phyloP scores from a whole-genome alignment of 2,797 vertebrate species.

The Tokudaia tokunoshimensis region DNA sequence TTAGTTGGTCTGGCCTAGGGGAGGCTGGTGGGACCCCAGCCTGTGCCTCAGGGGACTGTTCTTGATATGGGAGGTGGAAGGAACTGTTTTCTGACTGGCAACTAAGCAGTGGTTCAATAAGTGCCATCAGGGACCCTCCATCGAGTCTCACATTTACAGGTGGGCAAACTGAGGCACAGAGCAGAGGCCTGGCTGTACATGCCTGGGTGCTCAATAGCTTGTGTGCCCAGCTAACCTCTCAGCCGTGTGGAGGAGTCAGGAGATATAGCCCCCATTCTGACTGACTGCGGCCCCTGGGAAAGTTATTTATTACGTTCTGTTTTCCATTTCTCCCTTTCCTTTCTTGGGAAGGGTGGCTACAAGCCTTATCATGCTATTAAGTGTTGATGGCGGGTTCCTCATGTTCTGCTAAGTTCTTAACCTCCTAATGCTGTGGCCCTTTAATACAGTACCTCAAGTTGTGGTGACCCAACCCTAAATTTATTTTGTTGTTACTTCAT shows the following conservation, averaged over 20 bases:
- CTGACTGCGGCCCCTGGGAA: neutral
- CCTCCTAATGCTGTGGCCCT: too few species aligned
- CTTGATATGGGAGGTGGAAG: neutral
- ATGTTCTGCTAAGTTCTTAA: neutral
- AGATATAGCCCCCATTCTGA: neutral
- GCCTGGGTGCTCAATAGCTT: fast-evolving
- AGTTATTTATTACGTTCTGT: neutral
- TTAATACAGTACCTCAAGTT: neutral
- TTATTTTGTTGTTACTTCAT: neutral
- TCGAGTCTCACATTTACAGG: neutral
- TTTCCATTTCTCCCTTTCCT: neutral
- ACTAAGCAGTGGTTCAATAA: too few species aligned
- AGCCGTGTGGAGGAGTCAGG: neutral
- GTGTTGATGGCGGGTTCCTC: neutral
- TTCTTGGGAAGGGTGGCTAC: neutral
- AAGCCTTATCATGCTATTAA: neutral
- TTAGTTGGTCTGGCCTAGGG: neutral
- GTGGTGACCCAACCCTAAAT: neutral
- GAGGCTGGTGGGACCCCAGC: neutral
- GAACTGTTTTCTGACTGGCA: neutral
- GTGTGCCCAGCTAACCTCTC: neutral
- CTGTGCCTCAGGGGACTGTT: neutral
- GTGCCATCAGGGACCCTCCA: neutral
- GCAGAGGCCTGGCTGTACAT: neutral
- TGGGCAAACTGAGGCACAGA: neutral